phyloP scores from a whole-genome alignment of 2,797 vertebrate genomes.

The Craterocephalus amniculus region DNA sequence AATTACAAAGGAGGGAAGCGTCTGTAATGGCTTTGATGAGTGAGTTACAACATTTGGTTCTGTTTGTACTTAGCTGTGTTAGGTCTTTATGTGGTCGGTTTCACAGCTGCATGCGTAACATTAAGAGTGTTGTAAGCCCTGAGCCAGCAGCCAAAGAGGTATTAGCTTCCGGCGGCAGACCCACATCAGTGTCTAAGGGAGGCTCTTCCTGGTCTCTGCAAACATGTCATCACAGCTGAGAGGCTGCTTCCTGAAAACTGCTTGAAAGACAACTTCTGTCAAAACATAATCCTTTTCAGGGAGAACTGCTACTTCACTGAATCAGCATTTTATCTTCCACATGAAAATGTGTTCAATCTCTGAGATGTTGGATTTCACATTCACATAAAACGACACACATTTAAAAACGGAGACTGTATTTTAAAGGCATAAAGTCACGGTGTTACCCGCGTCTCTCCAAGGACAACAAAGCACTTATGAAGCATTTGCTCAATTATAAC shows the following conservation, averaged over 20 bases:
- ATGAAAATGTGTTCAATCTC: neutral
- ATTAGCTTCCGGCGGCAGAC: conserved; percentile 17
- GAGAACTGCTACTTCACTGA: conserved; percentile 7
- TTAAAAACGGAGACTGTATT: conserved; percentile 9
- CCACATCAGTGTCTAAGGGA: conserved; percentile 42
- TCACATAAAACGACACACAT: neutral
- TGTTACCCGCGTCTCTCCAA: conserved; percentile 46
- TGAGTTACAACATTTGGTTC: conserved; percentile 19
- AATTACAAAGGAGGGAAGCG: conserved; percentile 26
- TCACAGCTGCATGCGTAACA: conserved; percentile 34
- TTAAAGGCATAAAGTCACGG: conserved; percentile 13
- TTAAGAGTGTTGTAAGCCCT: conserved; percentile 17
- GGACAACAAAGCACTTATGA: conserved; percentile 37
- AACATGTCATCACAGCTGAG: conserved; percentile 29
- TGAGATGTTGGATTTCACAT: neutral
- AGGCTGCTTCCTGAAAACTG: conserved; percentile 6
- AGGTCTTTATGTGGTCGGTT: conserved; percentile 46
- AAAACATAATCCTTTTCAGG: neutral
- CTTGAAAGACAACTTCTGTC: conserved; percentile 7
- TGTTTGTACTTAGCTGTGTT: conserved; percentile 38
- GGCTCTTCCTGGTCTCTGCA: neutral
- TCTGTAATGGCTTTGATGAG: conserved; percentile 35
- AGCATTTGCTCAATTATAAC: conserved; percentile 38
- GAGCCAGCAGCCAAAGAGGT: conserved; percentile 29
- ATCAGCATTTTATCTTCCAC: neutral